Conservation (phyloP, 64 coral and sea anemone species). For the Astreopora myriophthalma region DNA sequence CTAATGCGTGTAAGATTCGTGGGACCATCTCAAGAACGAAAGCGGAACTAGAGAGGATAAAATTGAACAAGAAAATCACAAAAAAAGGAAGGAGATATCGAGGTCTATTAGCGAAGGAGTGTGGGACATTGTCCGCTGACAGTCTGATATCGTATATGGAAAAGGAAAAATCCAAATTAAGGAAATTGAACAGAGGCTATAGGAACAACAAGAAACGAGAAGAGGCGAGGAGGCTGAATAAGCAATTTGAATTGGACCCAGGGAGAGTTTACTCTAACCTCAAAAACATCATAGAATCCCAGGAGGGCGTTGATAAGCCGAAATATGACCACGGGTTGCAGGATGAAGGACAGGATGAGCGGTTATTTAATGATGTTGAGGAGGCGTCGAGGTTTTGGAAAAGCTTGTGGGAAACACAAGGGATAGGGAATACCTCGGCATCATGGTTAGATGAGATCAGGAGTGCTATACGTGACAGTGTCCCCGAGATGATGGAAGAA, state of each 20-base stretch:
- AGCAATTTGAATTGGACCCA: neutral
- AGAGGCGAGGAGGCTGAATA: conserved; percentile 34
- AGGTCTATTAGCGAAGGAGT: conserved; percentile 25
- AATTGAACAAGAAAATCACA: conserved; percentile 34
- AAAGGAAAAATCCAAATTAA: conserved; percentile 1
- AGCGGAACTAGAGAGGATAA: conserved; percentile 21
- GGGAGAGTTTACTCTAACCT: conserved; percentile 34
- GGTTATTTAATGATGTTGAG: conserved; percentile 3
- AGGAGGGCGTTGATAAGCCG: conserved; percentile 24
- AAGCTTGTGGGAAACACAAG: conserved; percentile 33
- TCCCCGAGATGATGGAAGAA: neutral
- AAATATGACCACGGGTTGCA: conserved; percentile 11
- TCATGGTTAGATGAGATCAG: neutral
- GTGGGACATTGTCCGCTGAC: conserved; percentile 44
- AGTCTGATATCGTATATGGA: conserved; percentile 35
- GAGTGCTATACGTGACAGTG: neutral
- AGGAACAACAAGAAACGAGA: conserved; percentile 51
- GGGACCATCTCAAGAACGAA: conserved; percentile 34
- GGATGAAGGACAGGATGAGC: neutral
- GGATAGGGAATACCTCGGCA: neutral
- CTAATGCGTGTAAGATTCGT: conserved; percentile 30
- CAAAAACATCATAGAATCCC: conserved; percentile 46
- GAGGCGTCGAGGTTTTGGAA: conserved; percentile 42
- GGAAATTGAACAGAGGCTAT: conserved; percentile 66
- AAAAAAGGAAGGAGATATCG: conserved; percentile 30